A percentile compares a stretch with the other conserved stretches of the same genome.
Evolutionary conservation across 1,140 invertebrate species (phyloP).

Genomic region (Drosophila mojavensis): DNA sequence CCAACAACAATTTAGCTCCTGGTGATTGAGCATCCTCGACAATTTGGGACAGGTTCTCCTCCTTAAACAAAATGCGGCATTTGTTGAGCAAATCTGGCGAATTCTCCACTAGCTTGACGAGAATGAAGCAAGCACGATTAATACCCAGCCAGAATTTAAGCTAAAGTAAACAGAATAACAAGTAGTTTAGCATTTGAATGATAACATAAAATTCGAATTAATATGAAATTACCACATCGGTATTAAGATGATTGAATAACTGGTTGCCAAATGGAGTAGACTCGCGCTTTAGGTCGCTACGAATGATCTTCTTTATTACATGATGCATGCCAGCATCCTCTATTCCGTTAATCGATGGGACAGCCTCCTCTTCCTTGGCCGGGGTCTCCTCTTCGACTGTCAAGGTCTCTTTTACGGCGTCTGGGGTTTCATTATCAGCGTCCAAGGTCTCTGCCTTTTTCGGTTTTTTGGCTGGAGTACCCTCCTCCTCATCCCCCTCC

Average conservation of each 20-base stretch:
- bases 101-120: slow-evolving; percentile 85
- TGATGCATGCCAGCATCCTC: slow-evolving; percentile 88
- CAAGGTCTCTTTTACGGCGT: too few species aligned
- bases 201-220: too few species aligned
- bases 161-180: slow-evolving; percentile 34
- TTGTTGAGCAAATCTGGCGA: slow-evolving; percentile 43
- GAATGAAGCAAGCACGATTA: slow-evolving; percentile 87
- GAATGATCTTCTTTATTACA: slow-evolving; percentile 91
- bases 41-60: slow-evolving; percentile 52
- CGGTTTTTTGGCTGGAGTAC: slow-evolving; percentile 56
- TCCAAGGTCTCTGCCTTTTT: slow-evolving; percentile 27
- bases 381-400: too few species aligned
- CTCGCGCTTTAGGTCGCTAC: slow-evolving; percentile 86
- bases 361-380: too few species aligned
- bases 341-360: too few species aligned
- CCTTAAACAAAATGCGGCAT: slow-evolving; percentile 23
- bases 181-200: too few species aligned
- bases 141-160: slow-evolving; percentile 85
- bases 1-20: slow-evolving; percentile 85
- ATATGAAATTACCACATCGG: slow-evolving; percentile 48
- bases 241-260: slow-evolving; percentile 83
- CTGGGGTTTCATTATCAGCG: too few species aligned
- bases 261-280: slow-evolving; percentile 84
- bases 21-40: slow-evolving; percentile 82
- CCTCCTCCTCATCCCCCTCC: slow-evolving; percentile 25